Evolutionary conservation across 1,140 invertebrate species (phyloP).

Genomic region (Scaptomyza pallida): DNA sequence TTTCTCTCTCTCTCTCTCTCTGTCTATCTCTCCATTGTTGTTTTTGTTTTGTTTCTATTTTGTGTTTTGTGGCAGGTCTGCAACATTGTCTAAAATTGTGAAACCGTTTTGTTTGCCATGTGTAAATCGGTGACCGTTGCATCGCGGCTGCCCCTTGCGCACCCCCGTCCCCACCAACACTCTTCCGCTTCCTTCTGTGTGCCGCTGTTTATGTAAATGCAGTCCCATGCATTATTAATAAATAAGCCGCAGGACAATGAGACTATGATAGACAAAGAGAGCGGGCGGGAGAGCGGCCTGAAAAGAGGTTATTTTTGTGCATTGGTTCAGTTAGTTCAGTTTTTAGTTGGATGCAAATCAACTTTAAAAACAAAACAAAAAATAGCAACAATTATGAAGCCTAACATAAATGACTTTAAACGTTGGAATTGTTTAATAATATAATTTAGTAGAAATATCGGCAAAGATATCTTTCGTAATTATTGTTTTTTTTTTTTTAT

Average conservation of each 20-base stretch:
- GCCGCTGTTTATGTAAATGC: constrained; percentile 39
- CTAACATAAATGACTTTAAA: too few species aligned
- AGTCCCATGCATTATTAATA: constrained; percentile 49
- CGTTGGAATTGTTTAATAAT: too few species aligned
- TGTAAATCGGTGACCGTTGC: constrained; percentile 37
- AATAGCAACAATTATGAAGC: too few species aligned
- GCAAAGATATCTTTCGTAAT: constrained; percentile 3
- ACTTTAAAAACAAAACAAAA: too few species aligned
- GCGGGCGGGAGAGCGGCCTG: too few species aligned
- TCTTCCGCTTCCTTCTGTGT: background rate
- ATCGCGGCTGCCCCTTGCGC: constrained; percentile 24
- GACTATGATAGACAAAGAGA: background rate
- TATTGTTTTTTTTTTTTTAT: constrained; percentile 4
- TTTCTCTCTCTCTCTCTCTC: background rate
- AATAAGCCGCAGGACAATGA: constrained; percentile 22
- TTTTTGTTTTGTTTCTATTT: constrained; percentile 12
- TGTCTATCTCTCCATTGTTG: constrained; percentile 5
- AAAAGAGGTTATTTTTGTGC: too few species aligned
- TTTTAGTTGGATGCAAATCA: background rate
- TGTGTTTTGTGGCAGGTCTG: constrained; percentile 28
- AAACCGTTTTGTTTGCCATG: constrained; percentile 46
- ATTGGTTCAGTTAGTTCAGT: constrained; percentile 21
- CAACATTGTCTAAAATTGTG: constrained; percentile 39
- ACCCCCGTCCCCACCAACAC: constrained; percentile 11
- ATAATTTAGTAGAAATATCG: too few species aligned